Evolutionary conservation across 2,888 invertebrate species (phyloP).

Genomic region (Halocaridina rubra): DNA sequence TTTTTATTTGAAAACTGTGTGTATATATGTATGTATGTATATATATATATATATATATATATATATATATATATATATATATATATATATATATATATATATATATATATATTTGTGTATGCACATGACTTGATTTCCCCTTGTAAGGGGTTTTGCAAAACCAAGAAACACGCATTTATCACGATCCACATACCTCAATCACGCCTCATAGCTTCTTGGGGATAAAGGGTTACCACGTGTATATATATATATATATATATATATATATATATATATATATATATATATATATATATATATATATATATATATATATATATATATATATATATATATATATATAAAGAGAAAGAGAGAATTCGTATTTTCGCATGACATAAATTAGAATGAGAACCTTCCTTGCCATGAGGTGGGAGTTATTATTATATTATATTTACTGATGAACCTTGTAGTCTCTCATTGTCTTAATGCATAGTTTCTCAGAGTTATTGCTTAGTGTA

Average conservation of each 20-base stretch:
- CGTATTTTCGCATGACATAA: neutral
- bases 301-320: neutral
- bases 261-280: neutral
- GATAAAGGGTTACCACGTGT: neutral
- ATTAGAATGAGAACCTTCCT: neutral
- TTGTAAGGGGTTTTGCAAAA: neutral
- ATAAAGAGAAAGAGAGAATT: neutral
- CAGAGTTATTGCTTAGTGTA: too few species aligned
- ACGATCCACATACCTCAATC: too few species aligned
- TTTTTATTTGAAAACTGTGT: neutral
- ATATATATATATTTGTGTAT: neutral
- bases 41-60: neutral
- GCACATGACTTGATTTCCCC: neutral
- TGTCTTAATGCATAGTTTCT: too few species aligned
- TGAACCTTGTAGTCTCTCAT: too few species aligned
- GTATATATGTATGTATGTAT: neutral
- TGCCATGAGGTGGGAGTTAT: too few species aligned
- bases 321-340: neutral
- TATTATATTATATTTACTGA: too few species aligned
- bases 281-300: neutral
- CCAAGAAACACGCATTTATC: too few species aligned
- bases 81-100: neutral
- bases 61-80: neutral
- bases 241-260: neutral
- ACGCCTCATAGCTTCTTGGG: too few species aligned